Base-by-base conservation (phyloP, 23 tunicate genomes). In the Botrylloides violaceus region DNA sequence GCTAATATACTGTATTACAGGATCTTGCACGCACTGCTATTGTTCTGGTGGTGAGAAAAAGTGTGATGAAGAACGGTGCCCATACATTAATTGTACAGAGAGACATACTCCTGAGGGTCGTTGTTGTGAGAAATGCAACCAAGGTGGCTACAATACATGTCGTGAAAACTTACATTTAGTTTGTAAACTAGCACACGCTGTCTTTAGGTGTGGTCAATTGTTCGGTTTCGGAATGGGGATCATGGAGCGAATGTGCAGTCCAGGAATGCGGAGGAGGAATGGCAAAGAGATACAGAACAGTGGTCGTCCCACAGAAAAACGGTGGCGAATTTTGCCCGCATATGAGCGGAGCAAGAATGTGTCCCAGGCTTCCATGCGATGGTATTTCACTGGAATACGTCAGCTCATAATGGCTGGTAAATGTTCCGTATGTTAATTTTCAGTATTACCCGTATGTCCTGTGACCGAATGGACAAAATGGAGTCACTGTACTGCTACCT, bases 221-320 rank as follows among this genome's bases (percentile, higher is more conserved):
- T 58, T 47, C 57, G n/a, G 81, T 83, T 12, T 73, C 97, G 18
- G 53, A 72, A 3, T 90, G 97, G 97, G 90, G 90, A 1, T 21
- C 77, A 3, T 90, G 97, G 97, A 79, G 85, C 18, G 97, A 90
- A 50, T 90, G 97, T 48, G 90, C 97, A 37, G 70, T 90, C 6
- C 97, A 90, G 58, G 90, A 83, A 66, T 90, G 97, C 62, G 97
- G 97, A 3, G 97, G 97, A n/a, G 97, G 97, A 35, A 83, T 82
- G 90, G 49, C 78, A 19, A 60, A 88, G 27, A 56, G 97, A 7
- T 83, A 78, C 65, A 47, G 97, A 56, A 66, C 76, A 39, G 85
- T 79, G 24, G 82, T 90, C 26, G 68, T 79, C n/a, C 77, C 84
- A 5, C 81, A 84, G 1, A 72, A 78, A 59, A 83, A 90, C 37